phyloP scores from a whole-genome alignment of 64 coral and sea anemone genomes.

The Montipora cactus region DNA sequence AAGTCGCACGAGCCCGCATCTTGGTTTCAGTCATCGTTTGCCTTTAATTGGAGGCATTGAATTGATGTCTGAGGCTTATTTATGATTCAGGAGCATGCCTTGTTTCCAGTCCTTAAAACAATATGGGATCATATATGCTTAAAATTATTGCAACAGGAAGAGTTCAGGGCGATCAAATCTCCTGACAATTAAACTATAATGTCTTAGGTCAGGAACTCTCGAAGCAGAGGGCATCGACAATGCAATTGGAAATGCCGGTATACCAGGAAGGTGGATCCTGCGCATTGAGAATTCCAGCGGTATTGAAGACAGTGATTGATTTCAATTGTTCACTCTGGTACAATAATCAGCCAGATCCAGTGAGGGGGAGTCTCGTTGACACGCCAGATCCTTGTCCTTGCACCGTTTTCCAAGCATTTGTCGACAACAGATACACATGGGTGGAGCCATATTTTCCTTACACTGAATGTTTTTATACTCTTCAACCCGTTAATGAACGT shows the following conservation, averaged over 20 bases:
- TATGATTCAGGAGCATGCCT: too few species aligned
- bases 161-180: too few species aligned
- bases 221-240: not conserved
- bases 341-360: not conserved
- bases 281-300: constrained; percentile 37
- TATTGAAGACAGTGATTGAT: not conserved
- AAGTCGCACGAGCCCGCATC: too few species aligned
- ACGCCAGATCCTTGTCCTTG: constrained; percentile 50
- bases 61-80: too few species aligned
- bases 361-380: not conserved
- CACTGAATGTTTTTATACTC: constrained; percentile 37
- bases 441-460: not conserved
- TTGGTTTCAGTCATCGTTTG: too few species aligned
- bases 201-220: not conserved
- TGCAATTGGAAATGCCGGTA: not conserved
- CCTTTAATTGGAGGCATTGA: too few species aligned
- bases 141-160: not conserved
- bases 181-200: not conserved
- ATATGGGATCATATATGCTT: too few species aligned
- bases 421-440: constrained; percentile 31
- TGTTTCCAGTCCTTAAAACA: too few species aligned
- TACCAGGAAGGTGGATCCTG: constrained; percentile 47
- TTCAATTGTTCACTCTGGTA: not conserved
- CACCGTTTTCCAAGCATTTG: constrained; percentile 14
- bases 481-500: not conserved